These are phyloP conservation scores for Ancistrus triradiatus DNA, from an alignment of 2,113 vertebrate genomes.

Conservation along the genomic window DNA sequence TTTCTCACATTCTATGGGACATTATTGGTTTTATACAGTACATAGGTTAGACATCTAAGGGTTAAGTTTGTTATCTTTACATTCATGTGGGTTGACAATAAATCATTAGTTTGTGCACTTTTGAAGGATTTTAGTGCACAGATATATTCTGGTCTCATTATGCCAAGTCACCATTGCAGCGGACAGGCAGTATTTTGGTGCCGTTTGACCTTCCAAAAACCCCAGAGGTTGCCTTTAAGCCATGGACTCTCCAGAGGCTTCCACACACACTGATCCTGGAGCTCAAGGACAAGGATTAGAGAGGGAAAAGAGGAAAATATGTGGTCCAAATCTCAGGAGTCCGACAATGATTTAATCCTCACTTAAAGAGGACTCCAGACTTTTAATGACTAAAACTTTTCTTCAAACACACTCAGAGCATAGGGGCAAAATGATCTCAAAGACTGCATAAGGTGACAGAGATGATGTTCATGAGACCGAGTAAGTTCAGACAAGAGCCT, in stretches of 20 bases:
- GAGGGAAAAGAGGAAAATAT: conserved; percentile 16
- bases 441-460: conserved; percentile 9
- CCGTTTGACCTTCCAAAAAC: conserved; percentile 33
- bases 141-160: neutral
- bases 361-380: conserved; percentile 8
- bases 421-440: neutral
- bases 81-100: too few species aligned
- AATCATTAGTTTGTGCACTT: too few species aligned
- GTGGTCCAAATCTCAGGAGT: conserved; percentile 15
- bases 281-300: conserved; percentile 43
- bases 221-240: conserved; percentile 34
- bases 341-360: conserved; percentile 17
- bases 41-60: too few species aligned
- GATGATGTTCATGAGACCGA: neutral
- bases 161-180: neutral
- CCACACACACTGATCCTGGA: conserved; percentile 23
- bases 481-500: neutral
- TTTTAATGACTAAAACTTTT: conserved; percentile 16
- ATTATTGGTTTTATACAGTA: too few species aligned
- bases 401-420: conserved; percentile 21
- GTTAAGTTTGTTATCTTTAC: too few species aligned
- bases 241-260: conserved; percentile 23
- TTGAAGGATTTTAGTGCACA: neutral
- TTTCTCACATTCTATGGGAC: too few species aligned
- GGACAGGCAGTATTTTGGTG: conserved; percentile 5